phyloP scores from a whole-genome alignment of 2,113 vertebrate genomes.

The Poicephalus meyeri region DNA sequence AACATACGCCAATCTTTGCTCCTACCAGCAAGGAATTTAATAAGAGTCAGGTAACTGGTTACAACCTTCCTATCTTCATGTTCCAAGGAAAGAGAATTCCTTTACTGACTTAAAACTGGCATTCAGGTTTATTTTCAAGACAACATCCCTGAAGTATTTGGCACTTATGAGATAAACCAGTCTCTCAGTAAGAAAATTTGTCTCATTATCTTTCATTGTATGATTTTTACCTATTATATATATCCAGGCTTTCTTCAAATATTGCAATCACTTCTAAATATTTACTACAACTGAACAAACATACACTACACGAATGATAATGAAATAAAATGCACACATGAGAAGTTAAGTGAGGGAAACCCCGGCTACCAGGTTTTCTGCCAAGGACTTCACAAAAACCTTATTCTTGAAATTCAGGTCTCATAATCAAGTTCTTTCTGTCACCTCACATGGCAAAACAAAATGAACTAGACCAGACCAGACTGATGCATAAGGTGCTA shows the following conservation, averaged over 20 bases:
- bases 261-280: background rate
- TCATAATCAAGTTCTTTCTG: background rate
- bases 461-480: background rate
- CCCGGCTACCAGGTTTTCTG: background rate
- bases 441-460: background rate
- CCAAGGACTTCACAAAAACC: background rate
- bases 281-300: conserved; percentile 7
- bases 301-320: background rate
- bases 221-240: background rate
- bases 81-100: background rate
- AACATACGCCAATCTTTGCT: background rate
- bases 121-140: background rate
- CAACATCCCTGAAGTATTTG: background rate
- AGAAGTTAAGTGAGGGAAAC: background rate
- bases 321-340: background rate
- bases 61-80: background rate
- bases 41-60: background rate
- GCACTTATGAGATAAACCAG: background rate
- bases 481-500: background rate
- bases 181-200: background rate
- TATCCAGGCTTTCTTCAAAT: background rate
- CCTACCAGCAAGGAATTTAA: background rate
- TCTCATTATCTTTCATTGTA: background rate
- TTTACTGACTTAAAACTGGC: background rate
- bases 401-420: background rate